Conservation (phyloP, 2,888 invertebrate species). For the Scaeva pyrastri region DNA sequence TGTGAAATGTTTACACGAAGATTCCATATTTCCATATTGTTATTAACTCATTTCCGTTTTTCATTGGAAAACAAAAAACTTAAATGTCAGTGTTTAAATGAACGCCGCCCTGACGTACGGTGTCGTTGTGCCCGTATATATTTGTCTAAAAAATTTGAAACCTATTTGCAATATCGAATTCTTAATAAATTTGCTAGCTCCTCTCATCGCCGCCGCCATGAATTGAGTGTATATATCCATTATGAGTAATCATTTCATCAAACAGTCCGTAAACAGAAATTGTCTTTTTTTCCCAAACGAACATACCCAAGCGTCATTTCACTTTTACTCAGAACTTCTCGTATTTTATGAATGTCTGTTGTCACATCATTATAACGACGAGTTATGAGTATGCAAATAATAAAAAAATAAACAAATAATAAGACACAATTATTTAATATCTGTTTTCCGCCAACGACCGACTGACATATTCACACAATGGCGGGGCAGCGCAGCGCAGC, state of each 20-base stretch:
- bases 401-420: constrained; percentile 35
- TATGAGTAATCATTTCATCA: constrained; percentile 36
- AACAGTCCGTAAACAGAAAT: not conserved
- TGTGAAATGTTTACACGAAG: no score
- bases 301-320: constrained; percentile 50
- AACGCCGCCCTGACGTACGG: no score
- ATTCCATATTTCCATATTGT: no score
- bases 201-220: not conserved
- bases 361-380: constrained; percentile 14
- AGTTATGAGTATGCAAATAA: constrained; percentile 15
- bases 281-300: constrained; percentile 1
- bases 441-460: constrained; percentile 58
- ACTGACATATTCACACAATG: constrained; percentile 41
- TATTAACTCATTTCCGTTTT: no score
- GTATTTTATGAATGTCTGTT: constrained; percentile 8
- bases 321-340: constrained; percentile 47
- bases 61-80: no score
- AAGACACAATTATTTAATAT: constrained; percentile 70
- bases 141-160: constrained; percentile 9
- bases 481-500: not conserved
- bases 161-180: constrained; percentile 11
- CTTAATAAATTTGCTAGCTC: not conserved
- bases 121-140: not conserved
- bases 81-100: no score
- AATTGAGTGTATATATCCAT: not conserved